phyloP scores from a whole-genome alignment of 2,113 vertebrate genomes.

The Papio anubis region DNA sequence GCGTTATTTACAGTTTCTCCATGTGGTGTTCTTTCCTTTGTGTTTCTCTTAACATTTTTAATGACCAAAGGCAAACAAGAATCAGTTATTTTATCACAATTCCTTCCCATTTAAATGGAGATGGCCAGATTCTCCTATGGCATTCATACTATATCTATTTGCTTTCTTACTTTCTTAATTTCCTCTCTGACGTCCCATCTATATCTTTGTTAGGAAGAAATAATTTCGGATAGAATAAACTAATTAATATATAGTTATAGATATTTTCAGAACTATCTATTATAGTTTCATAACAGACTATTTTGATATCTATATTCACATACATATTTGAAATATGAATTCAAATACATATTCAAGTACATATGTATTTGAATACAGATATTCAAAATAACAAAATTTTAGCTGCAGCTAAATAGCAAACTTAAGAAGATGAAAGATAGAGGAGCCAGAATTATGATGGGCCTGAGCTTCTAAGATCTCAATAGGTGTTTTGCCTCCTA shows the following conservation, averaged over 20 bases:
- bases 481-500: neutral
- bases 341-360: neutral
- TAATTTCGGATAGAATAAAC: neutral
- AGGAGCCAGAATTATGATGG: neutral
- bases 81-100: neutral
- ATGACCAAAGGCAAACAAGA: neutral
- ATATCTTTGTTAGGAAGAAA: neutral
- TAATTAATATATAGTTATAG: too few species aligned
- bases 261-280: too few species aligned
- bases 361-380: too few species aligned
- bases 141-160: accelerated
- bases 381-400: neutral
- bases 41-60: neutral
- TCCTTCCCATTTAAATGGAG: accelerated
- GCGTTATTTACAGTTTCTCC: neutral
- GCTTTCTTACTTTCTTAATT: neutral
- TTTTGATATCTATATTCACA: too few species aligned
- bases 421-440: neutral
- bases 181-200: neutral
- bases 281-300: too few species aligned
- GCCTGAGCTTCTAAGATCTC: neutral
- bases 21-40: neutral
- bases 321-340: too few species aligned
- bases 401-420: neutral
- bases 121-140: accelerated